Conservation (phyloP, 2,888 invertebrate genomes). For the Abrostola triplasia region DNA sequence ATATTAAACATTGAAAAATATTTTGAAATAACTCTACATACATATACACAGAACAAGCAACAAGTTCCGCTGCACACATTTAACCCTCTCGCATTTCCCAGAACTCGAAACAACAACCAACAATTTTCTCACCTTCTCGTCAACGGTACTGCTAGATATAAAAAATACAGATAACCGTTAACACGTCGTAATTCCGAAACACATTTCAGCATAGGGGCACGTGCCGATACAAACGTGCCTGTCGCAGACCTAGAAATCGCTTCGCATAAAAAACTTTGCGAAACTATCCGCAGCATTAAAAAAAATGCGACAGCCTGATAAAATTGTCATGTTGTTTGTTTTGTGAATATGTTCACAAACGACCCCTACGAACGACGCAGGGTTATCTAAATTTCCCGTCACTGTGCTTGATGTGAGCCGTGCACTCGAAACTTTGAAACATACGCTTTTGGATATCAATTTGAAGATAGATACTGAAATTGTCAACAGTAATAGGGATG, state of each 20-base stretch:
- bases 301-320: constrained; percentile 37
- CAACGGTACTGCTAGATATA: not conserved
- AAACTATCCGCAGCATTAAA: constrained; percentile 12
- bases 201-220: constrained; percentile 2
- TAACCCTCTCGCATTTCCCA: too few species aligned
- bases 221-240: constrained; percentile 28
- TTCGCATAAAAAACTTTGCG: constrained; percentile 21
- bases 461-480: not conserved
- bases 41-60: too few species aligned
- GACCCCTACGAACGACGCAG: constrained; percentile 29
- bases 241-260: constrained; percentile 35
- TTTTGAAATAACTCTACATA: too few species aligned
- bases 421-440: not conserved
- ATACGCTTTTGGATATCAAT: not conserved
- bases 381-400: constrained; percentile 22
- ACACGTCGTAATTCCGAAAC: constrained; percentile 1
- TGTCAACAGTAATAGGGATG: too few species aligned
- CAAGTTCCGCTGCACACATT: too few species aligned
- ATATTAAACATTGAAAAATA: too few species aligned
- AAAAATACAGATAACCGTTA: constrained; percentile 1
- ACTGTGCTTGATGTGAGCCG: not conserved
- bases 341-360: constrained; percentile 55
- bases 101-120: not conserved
- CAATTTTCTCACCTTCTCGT: not conserved
- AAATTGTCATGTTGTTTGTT: constrained; percentile 50